Percentiles rank a stretch among this genome's conserved stretches.
These are phyloP conservation scores for Rutilus rutilus DNA, from an alignment of 2,113 vertebrate genomes.

Conservation along the genomic window DNA sequence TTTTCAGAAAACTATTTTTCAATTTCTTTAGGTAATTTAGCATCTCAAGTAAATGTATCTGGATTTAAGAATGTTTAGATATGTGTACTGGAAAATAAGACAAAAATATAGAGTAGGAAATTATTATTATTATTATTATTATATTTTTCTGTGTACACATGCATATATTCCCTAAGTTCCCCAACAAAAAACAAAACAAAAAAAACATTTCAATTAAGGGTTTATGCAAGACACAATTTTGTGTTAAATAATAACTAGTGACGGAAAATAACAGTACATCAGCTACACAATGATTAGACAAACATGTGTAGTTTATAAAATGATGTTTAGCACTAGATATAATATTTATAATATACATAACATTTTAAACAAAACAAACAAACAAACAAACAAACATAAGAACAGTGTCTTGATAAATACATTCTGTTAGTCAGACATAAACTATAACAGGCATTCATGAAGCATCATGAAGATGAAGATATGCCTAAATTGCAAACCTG, in stretches of 20 bases:
- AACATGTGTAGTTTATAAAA: background rate
- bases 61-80: too few relatives aligned
- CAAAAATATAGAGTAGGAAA: too few relatives aligned
- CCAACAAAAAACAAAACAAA: background rate
- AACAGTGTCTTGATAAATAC: conserved; percentile 31
- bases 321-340: background rate
- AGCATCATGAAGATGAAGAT: background rate
- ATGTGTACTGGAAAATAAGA: too few relatives aligned
- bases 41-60: too few relatives aligned
- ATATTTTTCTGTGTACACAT: too few relatives aligned
- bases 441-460: conserved; percentile 7
- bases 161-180: too few relatives aligned
- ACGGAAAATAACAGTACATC: background rate
- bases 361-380: conserved; percentile 41
- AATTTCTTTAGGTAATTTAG: too few relatives aligned
- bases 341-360: background rate
- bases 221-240: background rate
- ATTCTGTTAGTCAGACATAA: conserved; percentile 32
- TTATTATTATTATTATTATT: too few relatives aligned
- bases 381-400: conserved; percentile 47
- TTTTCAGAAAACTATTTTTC: too few relatives aligned
- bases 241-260: background rate
- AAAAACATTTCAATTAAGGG: background rate
- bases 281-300: background rate
- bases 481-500: conserved; percentile 40